Base-by-base conservation (phyloP, 2,113 vertebrate species). In the Cochlearius cochlearius region DNA sequence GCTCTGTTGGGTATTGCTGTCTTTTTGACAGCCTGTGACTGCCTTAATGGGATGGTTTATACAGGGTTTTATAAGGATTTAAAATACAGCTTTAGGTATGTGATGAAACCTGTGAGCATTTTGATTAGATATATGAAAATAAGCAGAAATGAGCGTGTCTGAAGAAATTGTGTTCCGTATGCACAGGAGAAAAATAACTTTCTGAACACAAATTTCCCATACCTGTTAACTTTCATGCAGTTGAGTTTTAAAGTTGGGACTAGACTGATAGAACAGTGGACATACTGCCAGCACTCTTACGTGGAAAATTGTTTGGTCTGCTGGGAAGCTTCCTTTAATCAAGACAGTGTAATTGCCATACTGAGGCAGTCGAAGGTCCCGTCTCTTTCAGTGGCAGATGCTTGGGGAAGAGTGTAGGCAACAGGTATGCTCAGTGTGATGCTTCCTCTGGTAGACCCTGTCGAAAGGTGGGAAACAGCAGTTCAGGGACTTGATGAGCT, bases 331-430 rank as follows among this genome's bases (percentile, higher is more conserved):
- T 26, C 27, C 15, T 72, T 84, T 72, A 12, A 17, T 74, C 8
- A 16, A 62, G n/a, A 12, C 4, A 20, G 25, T 38, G 15, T n/a
- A 43, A 55, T 15, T 92, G 30, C 20, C 3, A 7, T 25, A 36
- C 22, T 60, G 25, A 10, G 58, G 15, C 9, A 16, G 34, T 36
- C 58, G 36, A 14, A 60, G 36, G 36, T 16, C n/a, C 58, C 11
- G n/a, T 60, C 58, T 36, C 22, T 36, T 36, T 25, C 14, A 36
- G 58, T 25, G 36, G 14, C 58, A n/a, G 41, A 2, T 71, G 55
- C 55, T 30, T 2, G 1, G 13, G 15, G 12, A 50, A 32, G 32
- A 12, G 3, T 38, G 2, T 5, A n/a, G 29, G 26, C 2, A 7
- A 14, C 12, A 47, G 29, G 16, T 75, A 4, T 56, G 32, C 56